Base-by-base conservation (phyloP, 2,113 vertebrate species). In the Ornithorhynchus anatinus region DNA sequence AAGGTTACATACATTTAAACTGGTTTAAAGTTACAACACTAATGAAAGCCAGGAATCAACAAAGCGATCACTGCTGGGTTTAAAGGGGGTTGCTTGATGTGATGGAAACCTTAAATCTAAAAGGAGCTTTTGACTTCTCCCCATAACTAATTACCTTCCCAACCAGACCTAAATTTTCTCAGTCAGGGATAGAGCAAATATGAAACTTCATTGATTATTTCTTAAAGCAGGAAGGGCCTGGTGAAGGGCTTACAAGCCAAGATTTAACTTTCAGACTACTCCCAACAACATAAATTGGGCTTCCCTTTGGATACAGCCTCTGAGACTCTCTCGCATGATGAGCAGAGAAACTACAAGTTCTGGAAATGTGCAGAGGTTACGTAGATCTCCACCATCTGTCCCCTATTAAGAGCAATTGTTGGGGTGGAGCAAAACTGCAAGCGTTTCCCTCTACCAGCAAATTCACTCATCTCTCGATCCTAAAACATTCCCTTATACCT, bases 11-110 rank as follows among this genome's bases (percentile, higher is more conserved):
- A 17, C 25, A 50, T 50, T 50, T 27, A 27, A 0, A 0, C 59
- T 88, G 84, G 84, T 87, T 75, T 72, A 72, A 86, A 85, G 38
- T 68, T 80, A 79, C 72, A 82, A 37, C 43, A 57, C 52, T 75
- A 82, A 80, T 56, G 72, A 74, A 75, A 76, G 32, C 33, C 54
- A 77, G 68, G 39, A 79, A 72, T 69, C 60, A 78, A 52, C 40
- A 68, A n/a, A 32, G 37, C 11, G 16, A 15, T 59, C 64, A 60
- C 11, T 43, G 29, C 25, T 70, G 12, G 64, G 64, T 23, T 37
- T 81, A 47, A 57, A 10, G 53, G 23, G 38, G 32, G 10, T 17
- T 64, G 25, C n/a, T 65, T n/a, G 29, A 0, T 80, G 62, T 79
- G 60, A 39, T 62, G 12, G 56, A 69, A 39, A 54, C 63, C 57